Evolutionary conservation across 2,888 invertebrate species (phyloP).

Genomic region (Conomelus anceps): DNA sequence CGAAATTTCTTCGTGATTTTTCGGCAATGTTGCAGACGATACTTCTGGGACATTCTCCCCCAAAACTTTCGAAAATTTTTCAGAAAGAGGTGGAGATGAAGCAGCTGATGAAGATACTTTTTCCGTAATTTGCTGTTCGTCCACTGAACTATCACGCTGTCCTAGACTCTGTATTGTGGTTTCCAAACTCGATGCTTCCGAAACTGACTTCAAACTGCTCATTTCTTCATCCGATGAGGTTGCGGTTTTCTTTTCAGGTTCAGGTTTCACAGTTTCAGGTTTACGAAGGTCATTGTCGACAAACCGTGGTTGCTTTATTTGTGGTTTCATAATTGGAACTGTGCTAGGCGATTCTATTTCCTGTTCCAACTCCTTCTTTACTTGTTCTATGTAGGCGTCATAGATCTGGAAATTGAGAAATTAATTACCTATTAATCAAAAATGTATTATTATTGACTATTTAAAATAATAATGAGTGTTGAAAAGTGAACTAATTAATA

Average conservation of each 20-base stretch:
- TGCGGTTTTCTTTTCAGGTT: neutral
- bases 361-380: constrained; percentile 39
- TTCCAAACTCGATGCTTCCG: constrained; percentile 28
- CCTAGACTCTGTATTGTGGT: constrained; percentile 26
- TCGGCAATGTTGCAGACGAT: neutral
- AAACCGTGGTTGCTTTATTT: constrained; percentile 43
- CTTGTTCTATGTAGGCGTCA: constrained; percentile 37
- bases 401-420: constrained; percentile 35
- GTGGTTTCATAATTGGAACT: constrained; percentile 38
- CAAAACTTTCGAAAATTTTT: neutral
- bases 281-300: constrained; percentile 25
- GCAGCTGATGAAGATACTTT: neutral
- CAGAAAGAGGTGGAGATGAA: neutral
- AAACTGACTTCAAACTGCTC: constrained; percentile 26
- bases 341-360: constrained; percentile 31
- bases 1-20: neutral
- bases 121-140: neutral
- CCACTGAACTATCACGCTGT: neutral
- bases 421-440: too few species aligned
- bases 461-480: too few species aligned
- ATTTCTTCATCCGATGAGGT: constrained; percentile 14
- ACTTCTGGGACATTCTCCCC: neutral
- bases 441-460: too few species aligned
- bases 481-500: too few species aligned
- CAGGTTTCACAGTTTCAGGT: constrained; percentile 6